Evolutionary conservation across 2,888 invertebrate genomes (phyloP).

Genomic region (Zhuqinia jingwanae): DNA sequence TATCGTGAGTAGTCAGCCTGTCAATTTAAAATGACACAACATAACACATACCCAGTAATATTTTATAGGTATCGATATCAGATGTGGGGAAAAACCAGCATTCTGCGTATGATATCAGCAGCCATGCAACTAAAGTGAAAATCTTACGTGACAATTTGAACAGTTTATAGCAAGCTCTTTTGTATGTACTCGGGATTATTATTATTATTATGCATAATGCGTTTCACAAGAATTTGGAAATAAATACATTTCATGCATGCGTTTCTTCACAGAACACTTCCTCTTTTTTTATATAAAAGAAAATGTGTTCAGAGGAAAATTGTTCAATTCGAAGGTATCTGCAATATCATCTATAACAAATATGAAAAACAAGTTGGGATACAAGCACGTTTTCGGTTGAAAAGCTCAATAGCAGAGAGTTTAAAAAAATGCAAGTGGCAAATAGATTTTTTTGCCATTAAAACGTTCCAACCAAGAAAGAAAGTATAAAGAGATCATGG

Average conservation of each 20-base stretch:
- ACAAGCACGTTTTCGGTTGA: conserved; percentile 1
- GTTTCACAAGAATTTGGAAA: neutral
- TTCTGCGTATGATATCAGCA: neutral
- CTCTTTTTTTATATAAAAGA: neutral
- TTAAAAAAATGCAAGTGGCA: conserved; percentile 11
- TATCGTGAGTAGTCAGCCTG: conserved; percentile 1
- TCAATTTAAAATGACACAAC: neutral
- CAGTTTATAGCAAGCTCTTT: conserved; percentile 15
- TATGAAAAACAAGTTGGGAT: neutral
- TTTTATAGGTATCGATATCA: neutral
- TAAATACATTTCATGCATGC: conserved; percentile 23
- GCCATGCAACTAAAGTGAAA: conserved; percentile 6
- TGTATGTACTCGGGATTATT: too few relatives aligned
- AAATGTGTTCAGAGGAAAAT: neutral
- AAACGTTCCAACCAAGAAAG: too few relatives aligned
- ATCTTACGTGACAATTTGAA: conserved; percentile 12
- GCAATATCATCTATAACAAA: neutral
- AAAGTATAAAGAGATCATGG: neutral
- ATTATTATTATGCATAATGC: conserved; percentile 11
- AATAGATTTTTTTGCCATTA: too few relatives aligned
- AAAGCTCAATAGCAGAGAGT: neutral
- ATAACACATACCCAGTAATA: neutral
- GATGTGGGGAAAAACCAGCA: too few relatives aligned
- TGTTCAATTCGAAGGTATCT: neutral
- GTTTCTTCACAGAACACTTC: neutral